A percentile compares a stretch with the other conserved stretches of the same genome.
Conservation (phyloP, 2,797 vertebrate species). For the Protosalanx chinensis region DNA sequence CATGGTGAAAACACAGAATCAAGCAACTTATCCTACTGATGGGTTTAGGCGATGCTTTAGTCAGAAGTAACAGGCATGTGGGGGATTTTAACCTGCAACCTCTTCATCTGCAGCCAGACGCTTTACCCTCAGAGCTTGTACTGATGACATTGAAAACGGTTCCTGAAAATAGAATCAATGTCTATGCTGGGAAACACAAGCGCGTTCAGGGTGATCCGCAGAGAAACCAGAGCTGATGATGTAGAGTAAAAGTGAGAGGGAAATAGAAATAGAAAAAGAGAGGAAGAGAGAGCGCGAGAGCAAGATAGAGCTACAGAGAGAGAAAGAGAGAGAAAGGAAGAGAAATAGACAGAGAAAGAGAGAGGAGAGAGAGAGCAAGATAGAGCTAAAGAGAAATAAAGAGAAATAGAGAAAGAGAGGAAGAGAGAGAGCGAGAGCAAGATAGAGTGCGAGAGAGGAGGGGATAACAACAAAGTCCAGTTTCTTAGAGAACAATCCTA, state of each 20-base stretch:
- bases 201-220: constrained; percentile 33
- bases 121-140: no score
- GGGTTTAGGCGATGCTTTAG: no score
- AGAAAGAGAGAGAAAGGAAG: not conserved
- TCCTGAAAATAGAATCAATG: not conserved
- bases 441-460: constrained; percentile 7
- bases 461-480: constrained; percentile 11
- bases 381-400: not conserved
- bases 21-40: no score
- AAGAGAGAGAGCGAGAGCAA: constrained; percentile 9
- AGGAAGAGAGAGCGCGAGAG: not conserved
- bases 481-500: constrained; percentile 41
- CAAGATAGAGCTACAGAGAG: no score
- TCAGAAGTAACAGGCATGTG: no score
- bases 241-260: not conserved
- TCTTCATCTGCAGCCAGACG: no score
- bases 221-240: not conserved
- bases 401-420: constrained; percentile 6
- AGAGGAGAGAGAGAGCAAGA: not conserved
- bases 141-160: not conserved
- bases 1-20: no score
- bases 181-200: constrained; percentile 19
- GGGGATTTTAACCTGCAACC: no score
- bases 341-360: not conserved
- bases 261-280: not conserved